Base-by-base conservation (phyloP, 2,888 invertebrate species). In the Ormyrus labotus region DNA sequence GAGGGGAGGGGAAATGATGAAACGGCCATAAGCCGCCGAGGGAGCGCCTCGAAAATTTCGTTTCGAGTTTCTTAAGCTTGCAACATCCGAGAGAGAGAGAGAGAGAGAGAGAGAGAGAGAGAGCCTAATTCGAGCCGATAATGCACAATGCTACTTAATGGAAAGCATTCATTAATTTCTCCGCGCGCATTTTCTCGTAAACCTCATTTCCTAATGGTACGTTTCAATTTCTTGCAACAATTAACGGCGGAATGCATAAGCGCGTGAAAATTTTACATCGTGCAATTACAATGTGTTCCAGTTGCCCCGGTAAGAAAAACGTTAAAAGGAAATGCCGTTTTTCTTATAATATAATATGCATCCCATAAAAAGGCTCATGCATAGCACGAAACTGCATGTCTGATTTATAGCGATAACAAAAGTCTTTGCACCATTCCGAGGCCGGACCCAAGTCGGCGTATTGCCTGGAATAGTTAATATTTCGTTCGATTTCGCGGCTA, bases 231-330 rank as follows among this genome's bases (percentile, higher is more conserved):
- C 76, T 80, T 80, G 68, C 76, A 76, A 76, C 80, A 72, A 80
- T 77, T 72, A 80, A 76, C 71, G 61, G 34, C 72, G 80, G 76
- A 80, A 80, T 80, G 76, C 58, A 63, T 61, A 57, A 63, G 61
- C 68, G 80, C 80, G 80, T 80, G 80, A 80, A 80, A 72, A 76
- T 77, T 80, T 80, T 80, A 77, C 80, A 77, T 80, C 80, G 72
- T 76, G 68, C 76, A 77, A 80, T 80, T 80, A 80, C 67, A 68
- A 77, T 63, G 48, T 50, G 72, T 67, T 71, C 48, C 67, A 11
- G 9, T 60, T 57, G 57, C 13, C 50, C 34, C 34, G 2, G 3
- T 51, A 58, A 60, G 58, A 70, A 75, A 80, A 80, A 80, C 67
- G 50, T 57, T 67, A 61, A 72, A 68, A 72, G 57, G 72, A 72